These are phyloP conservation scores for Apeira syringaria DNA, from an alignment of 2,888 invertebrate genomes.

Conservation along the genomic window DNA sequence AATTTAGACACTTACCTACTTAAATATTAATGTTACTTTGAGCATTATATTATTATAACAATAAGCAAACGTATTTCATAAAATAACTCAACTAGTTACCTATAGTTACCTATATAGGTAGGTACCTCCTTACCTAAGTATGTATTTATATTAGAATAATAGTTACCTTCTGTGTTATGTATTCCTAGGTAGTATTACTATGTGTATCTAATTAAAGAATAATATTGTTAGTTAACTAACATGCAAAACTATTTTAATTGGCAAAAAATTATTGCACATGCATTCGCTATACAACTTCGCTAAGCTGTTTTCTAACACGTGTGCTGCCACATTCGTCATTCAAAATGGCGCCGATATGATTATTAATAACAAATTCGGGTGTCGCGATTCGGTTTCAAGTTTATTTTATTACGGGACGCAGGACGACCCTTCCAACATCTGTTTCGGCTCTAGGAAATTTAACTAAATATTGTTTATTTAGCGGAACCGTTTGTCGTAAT, in stretches of 20 bases:
- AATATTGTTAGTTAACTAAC: neutral
- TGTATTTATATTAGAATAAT: too few species aligned
- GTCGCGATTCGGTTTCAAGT: constrained; percentile 67
- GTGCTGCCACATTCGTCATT: constrained; percentile 47
- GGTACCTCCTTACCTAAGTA: too few species aligned
- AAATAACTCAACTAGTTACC: too few species aligned
- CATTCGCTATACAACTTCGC: constrained; percentile 7
- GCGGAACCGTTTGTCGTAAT: constrained; percentile 56
- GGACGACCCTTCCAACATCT: constrained; percentile 66
- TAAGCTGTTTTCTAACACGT: constrained; percentile 35
- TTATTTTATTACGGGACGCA: constrained; percentile 62
- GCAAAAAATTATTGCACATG: constrained; percentile 24
- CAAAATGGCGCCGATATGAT: constrained; percentile 78
- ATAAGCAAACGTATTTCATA: too few species aligned
- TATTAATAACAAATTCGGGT: constrained; percentile 77
- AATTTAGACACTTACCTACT: too few species aligned
- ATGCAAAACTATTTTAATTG: constrained; percentile 21
- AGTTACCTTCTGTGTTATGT: too few species aligned
- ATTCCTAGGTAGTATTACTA: too few species aligned
- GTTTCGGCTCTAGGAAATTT: constrained; percentile 65
- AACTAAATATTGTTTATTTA: constrained; percentile 67
- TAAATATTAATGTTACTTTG: too few species aligned
- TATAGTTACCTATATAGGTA: too few species aligned
- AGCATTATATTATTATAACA: too few species aligned
- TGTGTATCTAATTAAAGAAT: too few species aligned